A percentile compares a stretch with the other conserved stretches of the same genome.
Evolutionary conservation across 2,113 vertebrate species (phyloP).

Genomic region (Lagenorhynchus albirostris): DNA sequence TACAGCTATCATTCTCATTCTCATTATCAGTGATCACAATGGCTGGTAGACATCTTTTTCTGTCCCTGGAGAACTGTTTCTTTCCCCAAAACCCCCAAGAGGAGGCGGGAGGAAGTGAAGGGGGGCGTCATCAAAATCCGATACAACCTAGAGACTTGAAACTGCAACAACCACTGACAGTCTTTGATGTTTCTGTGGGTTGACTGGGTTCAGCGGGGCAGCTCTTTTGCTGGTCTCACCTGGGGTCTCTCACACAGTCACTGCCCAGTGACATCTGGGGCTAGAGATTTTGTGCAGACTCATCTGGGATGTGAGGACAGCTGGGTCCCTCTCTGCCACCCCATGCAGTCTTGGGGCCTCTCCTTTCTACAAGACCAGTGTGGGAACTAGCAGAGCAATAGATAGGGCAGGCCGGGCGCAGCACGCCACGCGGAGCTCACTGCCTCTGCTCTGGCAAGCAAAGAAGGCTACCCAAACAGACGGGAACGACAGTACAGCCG

Average conservation of each 20-base stretch:
- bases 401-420: not conserved
- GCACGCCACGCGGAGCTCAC: accelerated
- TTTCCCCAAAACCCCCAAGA: not conserved
- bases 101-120: not conserved
- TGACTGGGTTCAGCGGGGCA: not conserved
- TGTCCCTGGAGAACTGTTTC: not conserved
- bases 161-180: accelerated
- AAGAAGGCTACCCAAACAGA: not conserved
- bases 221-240: not conserved
- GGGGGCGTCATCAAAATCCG: accelerated
- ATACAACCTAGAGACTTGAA: too few relatives aligned
- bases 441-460: not conserved
- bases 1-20: accelerated
- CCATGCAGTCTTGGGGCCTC: not conserved
- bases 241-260: not conserved
- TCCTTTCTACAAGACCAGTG: accelerated
- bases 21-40: accelerated
- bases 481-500: not conserved
- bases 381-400: accelerated
- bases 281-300: not conserved
- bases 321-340: not conserved
- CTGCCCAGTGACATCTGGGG: accelerated
- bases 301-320: not conserved
- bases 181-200: accelerated
- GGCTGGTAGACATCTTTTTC: not conserved